Evolutionary conservation across 2,888 invertebrate species (phyloP), one percentile per base, ranked within the genome.

Genomic region (Mylabris sibirica): DNA sequence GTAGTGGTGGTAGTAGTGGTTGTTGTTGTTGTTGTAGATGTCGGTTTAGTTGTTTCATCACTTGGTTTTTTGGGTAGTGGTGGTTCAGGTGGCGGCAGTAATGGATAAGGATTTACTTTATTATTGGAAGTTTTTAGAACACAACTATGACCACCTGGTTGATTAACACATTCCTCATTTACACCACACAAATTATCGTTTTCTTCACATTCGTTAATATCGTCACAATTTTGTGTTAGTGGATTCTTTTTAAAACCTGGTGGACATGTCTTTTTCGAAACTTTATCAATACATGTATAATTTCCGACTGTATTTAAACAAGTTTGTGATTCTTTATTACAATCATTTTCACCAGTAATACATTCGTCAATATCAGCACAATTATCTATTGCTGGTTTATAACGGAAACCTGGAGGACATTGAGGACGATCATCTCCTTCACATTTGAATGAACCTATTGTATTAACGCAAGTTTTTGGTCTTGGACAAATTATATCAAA

Each of bases 121-220:
- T 65, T 64, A 26, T 30, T 67, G 1, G 35, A n/a, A 35, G 34
- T 53, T 65, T 86, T 80, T 0, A 88, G 85, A 38, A 88, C 87
- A 71, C 92, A 92, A 70, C 87, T 89, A 84, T 89, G 91, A 0
- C 90, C 88, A 0, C 92, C 92, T 0, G 88, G 87, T 49, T 89
- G 89, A 81, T 92, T 92, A 74, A 91, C 88, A 78, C 92, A 92
- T 1, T 88, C 86, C 30, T 90, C 89, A 53, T 87, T 86, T 8
- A 85, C 84, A 0, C 86, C 87, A 65, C 91, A 91, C 64, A 87
- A 85, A 65, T 91, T 86, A 64, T 87, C 85, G 35, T 90, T 89
- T 57, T 87, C 85, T 0, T 86, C 85, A 78, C 95, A 95, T 83
- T 95, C 95, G 81, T 95, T 91, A 75, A 94, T 89, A 85, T 95